phyloP scores from a whole-genome alignment of 1,140 invertebrate genomes.

The Drosophila mojavensis region DNA sequence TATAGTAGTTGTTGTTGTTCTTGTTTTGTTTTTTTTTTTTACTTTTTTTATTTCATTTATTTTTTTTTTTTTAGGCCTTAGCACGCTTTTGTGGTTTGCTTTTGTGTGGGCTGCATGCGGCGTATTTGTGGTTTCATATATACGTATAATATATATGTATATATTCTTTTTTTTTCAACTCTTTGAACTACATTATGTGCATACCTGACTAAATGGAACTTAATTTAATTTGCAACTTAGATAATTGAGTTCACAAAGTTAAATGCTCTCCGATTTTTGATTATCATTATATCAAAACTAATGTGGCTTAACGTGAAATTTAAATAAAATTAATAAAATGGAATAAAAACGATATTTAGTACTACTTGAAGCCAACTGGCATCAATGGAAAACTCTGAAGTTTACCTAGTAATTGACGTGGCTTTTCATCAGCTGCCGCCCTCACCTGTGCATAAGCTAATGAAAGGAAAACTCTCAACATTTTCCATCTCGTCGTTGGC shows the following conservation, averaged over 20 bases:
- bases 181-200: constrained; percentile 13
- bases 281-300: not conserved
- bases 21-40: not conserved
- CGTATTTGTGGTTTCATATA: constrained; percentile 25
- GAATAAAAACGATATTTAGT: too few relatives aligned
- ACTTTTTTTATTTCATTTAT: not conserved
- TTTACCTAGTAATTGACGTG: too few relatives aligned
- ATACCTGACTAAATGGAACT: not conserved
- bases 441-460: constrained; percentile 1
- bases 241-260: constrained; percentile 9
- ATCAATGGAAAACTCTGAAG: too few relatives aligned
- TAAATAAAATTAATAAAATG: too few relatives aligned
- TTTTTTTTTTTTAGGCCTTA: not conserved
- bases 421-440: too few relatives aligned
- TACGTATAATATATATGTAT: not conserved
- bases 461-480: constrained; percentile 5
- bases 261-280: not conserved
- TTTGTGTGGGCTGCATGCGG: constrained; percentile 22
- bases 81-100: constrained; percentile 5
- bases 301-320: too few relatives aligned
- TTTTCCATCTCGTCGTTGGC: not conserved
- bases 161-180: not conserved
- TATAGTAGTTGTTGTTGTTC: constrained; percentile 11
- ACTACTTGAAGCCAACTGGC: too few relatives aligned
- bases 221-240: constrained; percentile 8